phyloP scores from a whole-genome alignment of 2,888 invertebrate species.

The Carterocephalus palaemon region DNA sequence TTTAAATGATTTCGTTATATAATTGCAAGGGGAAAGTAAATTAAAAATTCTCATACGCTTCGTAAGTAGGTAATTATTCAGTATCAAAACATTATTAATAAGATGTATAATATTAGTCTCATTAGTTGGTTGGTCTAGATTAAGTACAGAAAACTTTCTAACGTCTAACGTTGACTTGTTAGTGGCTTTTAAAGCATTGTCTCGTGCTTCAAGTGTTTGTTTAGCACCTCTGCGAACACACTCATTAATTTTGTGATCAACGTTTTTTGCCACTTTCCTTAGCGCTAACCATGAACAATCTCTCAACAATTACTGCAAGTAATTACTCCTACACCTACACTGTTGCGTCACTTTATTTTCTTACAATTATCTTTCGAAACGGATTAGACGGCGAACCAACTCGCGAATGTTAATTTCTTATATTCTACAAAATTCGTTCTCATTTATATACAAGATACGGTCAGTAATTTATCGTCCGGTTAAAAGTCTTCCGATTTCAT shows the following conservation, averaged over 20 bases:
- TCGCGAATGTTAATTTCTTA: too few relatives aligned
- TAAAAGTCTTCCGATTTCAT: too few relatives aligned
- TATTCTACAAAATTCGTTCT: too few relatives aligned
- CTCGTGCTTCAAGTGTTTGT: neutral
- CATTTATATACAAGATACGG: too few relatives aligned
- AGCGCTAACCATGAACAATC: neutral
- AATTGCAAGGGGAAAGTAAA: neutral
- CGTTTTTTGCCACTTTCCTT: constrained; percentile 9
- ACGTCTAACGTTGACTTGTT: neutral
- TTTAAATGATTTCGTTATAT: too few relatives aligned
- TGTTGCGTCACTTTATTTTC: constrained; percentile 1
- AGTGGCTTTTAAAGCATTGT: constrained; percentile 2
- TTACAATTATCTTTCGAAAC: neutral
- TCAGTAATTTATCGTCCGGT: too few relatives aligned
- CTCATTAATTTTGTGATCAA: constrained; percentile 6
- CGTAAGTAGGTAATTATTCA: too few relatives aligned
- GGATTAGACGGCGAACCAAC: too few relatives aligned
- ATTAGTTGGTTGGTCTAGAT: constrained; percentile 7
- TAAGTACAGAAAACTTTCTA: constrained; percentile 12
- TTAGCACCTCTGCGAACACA: neutral
- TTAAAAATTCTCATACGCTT: neutral
- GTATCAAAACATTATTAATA: too few relatives aligned
- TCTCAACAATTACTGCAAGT: constrained; percentile 13
- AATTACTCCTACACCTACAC: neutral
- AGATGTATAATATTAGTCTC: too few relatives aligned